Evolutionary conservation across 2,797 vertebrate species (phyloP).

Genomic region (Neoniphon sammara): DNA sequence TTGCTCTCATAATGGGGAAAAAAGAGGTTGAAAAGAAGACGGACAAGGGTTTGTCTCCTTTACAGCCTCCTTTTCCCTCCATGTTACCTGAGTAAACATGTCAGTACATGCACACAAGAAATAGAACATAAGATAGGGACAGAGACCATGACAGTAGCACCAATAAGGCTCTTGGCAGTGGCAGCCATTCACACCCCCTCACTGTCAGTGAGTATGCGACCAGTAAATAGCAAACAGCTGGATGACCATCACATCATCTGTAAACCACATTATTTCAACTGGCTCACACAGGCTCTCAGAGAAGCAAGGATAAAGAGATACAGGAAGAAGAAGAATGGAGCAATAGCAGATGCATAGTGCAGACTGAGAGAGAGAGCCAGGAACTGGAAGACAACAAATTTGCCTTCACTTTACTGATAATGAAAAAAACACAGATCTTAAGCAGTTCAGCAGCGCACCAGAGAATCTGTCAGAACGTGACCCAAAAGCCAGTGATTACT

Average conservation of each 20-base stretch:
- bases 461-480: slow-evolving; percentile 1
- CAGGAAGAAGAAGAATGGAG: background rate
- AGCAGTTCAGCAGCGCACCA: slow-evolving; percentile 24
- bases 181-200: slow-evolving; percentile 4
- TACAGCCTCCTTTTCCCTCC: slow-evolving; percentile 13
- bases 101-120: slow-evolving; percentile 18
- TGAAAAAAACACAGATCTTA: slow-evolving; percentile 35
- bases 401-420: no score
- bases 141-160: background rate
- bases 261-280: background rate
- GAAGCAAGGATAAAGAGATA: background rate
- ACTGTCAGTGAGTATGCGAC: background rate
- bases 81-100: slow-evolving; percentile 51
- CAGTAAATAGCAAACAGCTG: slow-evolving; percentile 9
- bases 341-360: background rate
- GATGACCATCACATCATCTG: slow-evolving; percentile 1
- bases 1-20: slow-evolving; percentile 12
- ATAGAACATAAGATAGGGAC: background rate
- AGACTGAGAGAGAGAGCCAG: slow-evolving; percentile 16
- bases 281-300: background rate
- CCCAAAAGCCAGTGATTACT: slow-evolving; percentile 29
- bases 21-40: no score
- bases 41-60: slow-evolving; percentile 18
- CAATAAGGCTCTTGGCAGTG: background rate
- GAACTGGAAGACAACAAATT: slow-evolving; percentile 39